A percentile compares a stretch with the other conserved stretches of the same genome.
Conservation (phyloP, 2,888 invertebrate species). For the Dryadula phaetusa region DNA sequence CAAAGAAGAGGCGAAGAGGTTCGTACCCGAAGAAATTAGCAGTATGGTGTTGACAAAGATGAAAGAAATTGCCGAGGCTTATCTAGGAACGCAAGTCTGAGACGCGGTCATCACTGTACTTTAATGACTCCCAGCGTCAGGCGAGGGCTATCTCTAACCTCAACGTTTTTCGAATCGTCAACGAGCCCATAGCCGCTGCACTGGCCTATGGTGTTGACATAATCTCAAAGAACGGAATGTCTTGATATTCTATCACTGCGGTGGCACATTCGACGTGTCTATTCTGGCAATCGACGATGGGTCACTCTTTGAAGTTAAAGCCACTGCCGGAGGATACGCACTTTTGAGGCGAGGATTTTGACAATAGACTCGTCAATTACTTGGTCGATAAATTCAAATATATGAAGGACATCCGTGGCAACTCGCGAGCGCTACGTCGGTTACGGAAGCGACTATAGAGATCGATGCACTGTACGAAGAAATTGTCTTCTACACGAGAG, state of each 20-base stretch:
- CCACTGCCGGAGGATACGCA: slow-evolving; percentile 94
- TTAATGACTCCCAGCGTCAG: slow-evolving; percentile 90
- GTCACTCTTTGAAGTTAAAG: slow-evolving; percentile 90
- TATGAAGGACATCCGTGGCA: slow-evolving; percentile 87
- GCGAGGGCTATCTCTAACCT: slow-evolving; percentile 91
- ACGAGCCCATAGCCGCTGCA: slow-evolving; percentile 91
- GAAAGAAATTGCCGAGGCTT: slow-evolving; percentile 89
- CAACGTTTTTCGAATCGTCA: slow-evolving; percentile 92
- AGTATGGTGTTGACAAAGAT: slow-evolving; percentile 83
- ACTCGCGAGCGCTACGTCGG: slow-evolving; percentile 87
- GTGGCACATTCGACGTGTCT: no score
- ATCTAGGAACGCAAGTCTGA: slow-evolving; percentile 86
- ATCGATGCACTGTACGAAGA: slow-evolving; percentile 90
- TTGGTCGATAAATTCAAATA: slow-evolving; percentile 91
- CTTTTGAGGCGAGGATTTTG: slow-evolving; percentile 89
- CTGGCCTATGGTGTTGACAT: slow-evolving; percentile 89
- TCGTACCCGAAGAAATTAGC: slow-evolving; percentile 89
- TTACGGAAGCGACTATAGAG: slow-evolving; percentile 89
- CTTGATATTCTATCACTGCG: slow-evolving; percentile 87
- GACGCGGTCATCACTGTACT: slow-evolving; percentile 93
- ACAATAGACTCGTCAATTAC: no score
- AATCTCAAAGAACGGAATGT: slow-evolving; percentile 87
- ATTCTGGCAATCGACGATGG: no score
- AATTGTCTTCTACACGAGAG: slow-evolving; percentile 87
- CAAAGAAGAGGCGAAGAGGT: slow-evolving; percentile 86